A percentile compares a stretch with the other conserved stretches of the same genome.
These are phyloP conservation scores for Acanthosoma haemorrhoidale DNA, from an alignment of 2,888 invertebrate genomes.

Conservation along the genomic window DNA sequence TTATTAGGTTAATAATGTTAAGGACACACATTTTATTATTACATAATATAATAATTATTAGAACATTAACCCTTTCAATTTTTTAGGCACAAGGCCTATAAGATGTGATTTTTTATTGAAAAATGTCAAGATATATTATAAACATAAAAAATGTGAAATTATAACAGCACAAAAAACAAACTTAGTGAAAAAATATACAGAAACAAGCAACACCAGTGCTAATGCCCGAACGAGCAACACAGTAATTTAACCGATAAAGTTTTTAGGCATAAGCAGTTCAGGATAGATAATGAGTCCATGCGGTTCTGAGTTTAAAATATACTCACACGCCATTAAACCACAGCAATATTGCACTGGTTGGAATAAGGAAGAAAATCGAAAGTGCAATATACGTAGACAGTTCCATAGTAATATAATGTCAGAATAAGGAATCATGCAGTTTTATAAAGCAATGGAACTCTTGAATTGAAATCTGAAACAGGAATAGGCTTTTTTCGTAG, in stretches of 20 bases:
- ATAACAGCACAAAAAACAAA: no score
- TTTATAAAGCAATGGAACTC: neutral
- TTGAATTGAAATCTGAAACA: slow-evolving; percentile 26
- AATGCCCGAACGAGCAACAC: neutral
- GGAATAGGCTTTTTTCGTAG: slow-evolving; percentile 7
- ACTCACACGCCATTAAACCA: slow-evolving; percentile 35
- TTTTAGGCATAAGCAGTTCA: neutral
- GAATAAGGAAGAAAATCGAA: slow-evolving; percentile 29
- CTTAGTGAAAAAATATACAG: no score
- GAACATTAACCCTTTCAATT: no score
- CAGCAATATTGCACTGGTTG: slow-evolving; percentile 28
- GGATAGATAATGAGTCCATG: neutral
- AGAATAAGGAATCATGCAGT: slow-evolving; percentile 13
- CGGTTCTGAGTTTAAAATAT: slow-evolving; percentile 23
- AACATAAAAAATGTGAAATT: no score
- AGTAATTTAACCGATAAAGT: no score
- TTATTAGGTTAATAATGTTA: no score
- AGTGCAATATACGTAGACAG: slow-evolving; percentile 20
- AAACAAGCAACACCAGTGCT: no score
- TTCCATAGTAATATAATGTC: slow-evolving; percentile 15
- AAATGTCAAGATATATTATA: no score
- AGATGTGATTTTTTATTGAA: no score
- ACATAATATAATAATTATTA: no score
- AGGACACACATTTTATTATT: no score
- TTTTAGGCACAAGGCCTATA: no score